Percentiles rank a stretch among this genome's conserved stretches.
Conservation (phyloP, 2,888 invertebrate genomes). For the Euspilapteryx auroguttella region DNA sequence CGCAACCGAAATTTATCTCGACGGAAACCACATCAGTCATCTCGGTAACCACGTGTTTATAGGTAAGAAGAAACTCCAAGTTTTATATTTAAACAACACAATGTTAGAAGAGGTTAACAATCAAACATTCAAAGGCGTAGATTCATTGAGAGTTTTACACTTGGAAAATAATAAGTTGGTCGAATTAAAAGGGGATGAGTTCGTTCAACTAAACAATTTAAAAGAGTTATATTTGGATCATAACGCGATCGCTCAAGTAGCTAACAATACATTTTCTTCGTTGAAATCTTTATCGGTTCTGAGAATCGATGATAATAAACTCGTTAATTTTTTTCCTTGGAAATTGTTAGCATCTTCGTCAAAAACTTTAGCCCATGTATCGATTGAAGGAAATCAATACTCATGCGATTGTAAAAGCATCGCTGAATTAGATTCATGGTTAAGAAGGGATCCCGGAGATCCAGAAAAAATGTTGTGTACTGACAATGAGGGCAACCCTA, state of each 20-base stretch:
- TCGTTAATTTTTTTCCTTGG: slow-evolving; percentile 76
- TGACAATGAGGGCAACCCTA: slow-evolving; percentile 54
- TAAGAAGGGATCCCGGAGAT: slow-evolving; percentile 66
- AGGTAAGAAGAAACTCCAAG: slow-evolving; percentile 79
- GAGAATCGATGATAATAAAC: slow-evolving; percentile 75
- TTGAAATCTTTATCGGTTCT: slow-evolving; percentile 73
- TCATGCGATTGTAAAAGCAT: slow-evolving; percentile 79
- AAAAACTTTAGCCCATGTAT: slow-evolving; percentile 65
- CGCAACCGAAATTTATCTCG: slow-evolving; percentile 84
- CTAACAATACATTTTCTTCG: slow-evolving; percentile 77
- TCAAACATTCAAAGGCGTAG: slow-evolving; percentile 79
- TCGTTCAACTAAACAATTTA: slow-evolving; percentile 73
- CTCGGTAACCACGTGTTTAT: slow-evolving; percentile 84
- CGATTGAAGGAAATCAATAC: slow-evolving; percentile 80
- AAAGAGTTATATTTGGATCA: slow-evolving; percentile 80
- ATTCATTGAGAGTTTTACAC: slow-evolving; percentile 71
- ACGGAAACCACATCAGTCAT: slow-evolving; percentile 77
- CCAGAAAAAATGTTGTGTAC: slow-evolving; percentile 71
- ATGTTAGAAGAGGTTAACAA: slow-evolving; percentile 75
- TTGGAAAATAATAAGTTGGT: slow-evolving; percentile 76
- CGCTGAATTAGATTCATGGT: slow-evolving; percentile 69
- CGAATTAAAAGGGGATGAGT: slow-evolving; percentile 76
- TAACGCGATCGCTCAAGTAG: slow-evolving; percentile 72
- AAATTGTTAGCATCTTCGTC: slow-evolving; percentile 66
- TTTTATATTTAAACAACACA: slow-evolving; percentile 76